Evolutionary conservation across 2,113 vertebrate species (phyloP).

Genomic region (Protomyctophum bolini): DNA sequence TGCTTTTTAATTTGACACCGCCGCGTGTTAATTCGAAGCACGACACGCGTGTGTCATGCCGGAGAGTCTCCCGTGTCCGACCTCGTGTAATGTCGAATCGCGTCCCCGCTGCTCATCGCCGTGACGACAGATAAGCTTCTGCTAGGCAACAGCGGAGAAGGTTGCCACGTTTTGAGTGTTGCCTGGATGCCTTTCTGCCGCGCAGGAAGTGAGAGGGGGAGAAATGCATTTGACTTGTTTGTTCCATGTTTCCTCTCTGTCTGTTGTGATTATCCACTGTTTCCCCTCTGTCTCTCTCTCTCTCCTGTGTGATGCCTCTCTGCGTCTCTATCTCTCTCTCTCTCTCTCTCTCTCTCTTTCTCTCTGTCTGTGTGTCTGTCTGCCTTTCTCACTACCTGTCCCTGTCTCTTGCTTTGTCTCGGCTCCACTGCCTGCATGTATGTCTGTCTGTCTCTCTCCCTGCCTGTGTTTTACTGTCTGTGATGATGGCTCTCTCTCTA

Average conservation of each 20-base stretch:
- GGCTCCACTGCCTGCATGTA: not conserved
- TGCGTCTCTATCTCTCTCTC: slow-evolving; percentile 11
- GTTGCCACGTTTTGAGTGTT: slow-evolving; percentile 46
- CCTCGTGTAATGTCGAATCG: slow-evolving; percentile 75
- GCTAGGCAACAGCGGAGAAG: slow-evolving; percentile 49
- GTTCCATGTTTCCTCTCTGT: not conserved
- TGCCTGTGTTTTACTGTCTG: no score
- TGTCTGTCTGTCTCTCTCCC: no score
- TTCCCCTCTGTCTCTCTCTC: not conserved
- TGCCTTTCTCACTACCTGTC: not conserved
- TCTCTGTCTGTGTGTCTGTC: not conserved
- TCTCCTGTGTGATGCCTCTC: not conserved
- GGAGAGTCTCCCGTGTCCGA: slow-evolving; percentile 65
- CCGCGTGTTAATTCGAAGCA: slow-evolving; percentile 73
- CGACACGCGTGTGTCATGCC: slow-evolving; percentile 73
- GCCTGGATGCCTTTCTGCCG: slow-evolving; percentile 8
- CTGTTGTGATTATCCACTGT: slow-evolving; percentile 5
- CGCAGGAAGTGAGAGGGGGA: not conserved
- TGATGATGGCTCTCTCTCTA: no score
- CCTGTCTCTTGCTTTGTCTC: no score
- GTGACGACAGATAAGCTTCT: slow-evolving; percentile 75
- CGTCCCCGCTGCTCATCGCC: slow-evolving; percentile 64
- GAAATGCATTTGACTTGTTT: slow-evolving; percentile 16
- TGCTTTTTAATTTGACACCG: slow-evolving; percentile 74
- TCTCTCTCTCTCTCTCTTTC: slow-evolving; percentile 13